Percentiles rank a stretch among this genome's conserved stretches.
These are phyloP conservation scores for Brenthis ino DNA, from an alignment of 2,888 invertebrate genomes.

Conservation along the genomic window DNA sequence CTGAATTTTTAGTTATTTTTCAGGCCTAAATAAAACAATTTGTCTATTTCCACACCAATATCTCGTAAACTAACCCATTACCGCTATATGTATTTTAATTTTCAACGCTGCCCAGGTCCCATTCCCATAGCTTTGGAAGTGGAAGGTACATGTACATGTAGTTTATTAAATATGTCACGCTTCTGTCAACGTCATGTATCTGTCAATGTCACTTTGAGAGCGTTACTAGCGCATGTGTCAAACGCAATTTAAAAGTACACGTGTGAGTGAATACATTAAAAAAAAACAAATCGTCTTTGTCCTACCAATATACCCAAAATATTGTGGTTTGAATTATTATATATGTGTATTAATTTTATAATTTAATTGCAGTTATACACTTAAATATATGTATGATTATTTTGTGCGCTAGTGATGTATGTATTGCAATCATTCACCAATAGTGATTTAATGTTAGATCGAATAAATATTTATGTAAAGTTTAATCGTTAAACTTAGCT, in stretches of 20 bases:
- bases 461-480: too few relatives aligned
- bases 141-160: constrained; percentile 73
- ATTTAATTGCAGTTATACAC: too few relatives aligned
- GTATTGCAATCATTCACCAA: too few relatives aligned
- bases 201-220: constrained; percentile 19
- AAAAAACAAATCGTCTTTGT: too few relatives aligned
- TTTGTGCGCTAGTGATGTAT: too few relatives aligned
- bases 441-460: too few relatives aligned
- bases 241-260: background rate
- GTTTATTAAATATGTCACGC: constrained; percentile 47
- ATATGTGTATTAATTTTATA: too few relatives aligned
- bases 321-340: too few relatives aligned
- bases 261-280: background rate
- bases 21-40: too few relatives aligned
- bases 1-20: background rate
- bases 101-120: constrained; percentile 80
- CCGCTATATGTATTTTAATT: constrained; percentile 63
- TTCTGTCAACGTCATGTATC: constrained; percentile 17
- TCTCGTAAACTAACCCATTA: constrained; percentile 37
- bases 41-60: background rate
- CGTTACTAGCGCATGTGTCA: constrained; percentile 22
- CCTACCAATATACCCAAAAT: too few relatives aligned
- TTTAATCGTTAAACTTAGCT: too few relatives aligned
- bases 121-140: constrained; percentile 82
- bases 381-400: too few relatives aligned